These are phyloP conservation scores for Neofelis nebulosa DNA, from an alignment of 2,113 vertebrate genomes.

Conservation along the genomic window DNA sequence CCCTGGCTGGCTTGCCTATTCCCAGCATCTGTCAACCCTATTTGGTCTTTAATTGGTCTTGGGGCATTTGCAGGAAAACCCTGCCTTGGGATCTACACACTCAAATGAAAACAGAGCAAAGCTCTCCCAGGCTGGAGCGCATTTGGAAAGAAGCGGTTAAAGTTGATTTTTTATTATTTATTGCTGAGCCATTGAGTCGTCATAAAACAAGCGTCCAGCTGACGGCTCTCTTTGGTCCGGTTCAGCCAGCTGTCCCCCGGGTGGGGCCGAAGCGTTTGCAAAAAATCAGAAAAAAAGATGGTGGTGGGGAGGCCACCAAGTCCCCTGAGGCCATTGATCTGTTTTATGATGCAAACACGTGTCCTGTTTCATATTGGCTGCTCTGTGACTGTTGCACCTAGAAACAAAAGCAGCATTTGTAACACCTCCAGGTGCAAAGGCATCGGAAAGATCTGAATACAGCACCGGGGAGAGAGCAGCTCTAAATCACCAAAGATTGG, in stretches of 20 bases:
- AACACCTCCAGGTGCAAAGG: slow-evolving; percentile 53
- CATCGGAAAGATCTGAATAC: not conserved
- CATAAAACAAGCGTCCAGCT: slow-evolving; percentile 23
- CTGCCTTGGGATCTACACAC: not conserved
- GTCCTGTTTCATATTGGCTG: slow-evolving; percentile 59
- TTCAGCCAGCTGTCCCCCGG: slow-evolving; percentile 14
- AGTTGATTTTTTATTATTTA: not conserved
- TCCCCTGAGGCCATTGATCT: slow-evolving; percentile 18
- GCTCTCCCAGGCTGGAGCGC: not conserved
- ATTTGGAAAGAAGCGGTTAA: slow-evolving; percentile 33
- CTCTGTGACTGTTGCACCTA: slow-evolving; percentile 38
- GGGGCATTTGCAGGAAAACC: slow-evolving; percentile 45
- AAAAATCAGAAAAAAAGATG: not conserved
- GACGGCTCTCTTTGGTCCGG: slow-evolving; percentile 26
- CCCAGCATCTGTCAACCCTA: slow-evolving; percentile 61
- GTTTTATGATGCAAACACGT: slow-evolving; percentile 68
- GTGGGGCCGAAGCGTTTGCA: not conserved
- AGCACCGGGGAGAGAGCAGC: not conserved
- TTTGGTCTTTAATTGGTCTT: slow-evolving; percentile 66
- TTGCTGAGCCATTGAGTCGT: slow-evolving; percentile 39
- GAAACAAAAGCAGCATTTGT: slow-evolving; percentile 60
- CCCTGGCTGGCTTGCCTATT: slow-evolving; percentile 36
- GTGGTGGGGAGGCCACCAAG: not conserved
- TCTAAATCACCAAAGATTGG: slow-evolving; percentile 50
- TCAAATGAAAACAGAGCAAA: not conserved